Percentiles rank a stretch among this genome's conserved stretches.
These are phyloP conservation scores for Fopius arisanus DNA, from an alignment of 1,140 invertebrate species.

Conservation along the genomic window DNA sequence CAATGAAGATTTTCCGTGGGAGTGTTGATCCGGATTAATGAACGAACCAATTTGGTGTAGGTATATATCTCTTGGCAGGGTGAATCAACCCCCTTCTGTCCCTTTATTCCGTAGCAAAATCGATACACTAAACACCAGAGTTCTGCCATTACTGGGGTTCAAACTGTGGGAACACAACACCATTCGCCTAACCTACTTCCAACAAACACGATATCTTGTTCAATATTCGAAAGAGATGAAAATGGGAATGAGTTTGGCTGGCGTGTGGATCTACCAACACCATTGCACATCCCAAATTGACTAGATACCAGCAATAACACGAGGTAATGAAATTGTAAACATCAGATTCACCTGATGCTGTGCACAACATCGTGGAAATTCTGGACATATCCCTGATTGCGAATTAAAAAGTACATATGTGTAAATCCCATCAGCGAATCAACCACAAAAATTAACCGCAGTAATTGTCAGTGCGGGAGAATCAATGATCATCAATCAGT, in stretches of 20 bases:
- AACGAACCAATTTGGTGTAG: neutral
- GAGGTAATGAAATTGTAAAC: slow-evolving; percentile 9
- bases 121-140: neutral
- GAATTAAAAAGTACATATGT: neutral
- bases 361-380: neutral
- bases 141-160: neutral
- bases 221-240: slow-evolving; percentile 3
- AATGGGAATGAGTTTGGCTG: neutral
- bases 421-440: too few relatives aligned
- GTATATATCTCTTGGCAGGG: neutral
- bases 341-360: neutral
- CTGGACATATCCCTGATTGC: neutral
- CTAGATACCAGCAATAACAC: neutral
- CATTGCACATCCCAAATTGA: neutral
- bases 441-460: neutral
- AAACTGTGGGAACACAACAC: neutral
- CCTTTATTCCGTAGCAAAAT: neutral
- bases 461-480: too few relatives aligned
- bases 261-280: neutral
- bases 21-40: slow-evolving; percentile 9
- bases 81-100: neutral
- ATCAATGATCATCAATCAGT: neutral
- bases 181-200: neutral
- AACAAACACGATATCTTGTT: neutral
- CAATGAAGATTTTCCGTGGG: neutral